Evolutionary conservation across 2,888 invertebrate genomes (phyloP).

Genomic region (Gibbula magus): DNA sequence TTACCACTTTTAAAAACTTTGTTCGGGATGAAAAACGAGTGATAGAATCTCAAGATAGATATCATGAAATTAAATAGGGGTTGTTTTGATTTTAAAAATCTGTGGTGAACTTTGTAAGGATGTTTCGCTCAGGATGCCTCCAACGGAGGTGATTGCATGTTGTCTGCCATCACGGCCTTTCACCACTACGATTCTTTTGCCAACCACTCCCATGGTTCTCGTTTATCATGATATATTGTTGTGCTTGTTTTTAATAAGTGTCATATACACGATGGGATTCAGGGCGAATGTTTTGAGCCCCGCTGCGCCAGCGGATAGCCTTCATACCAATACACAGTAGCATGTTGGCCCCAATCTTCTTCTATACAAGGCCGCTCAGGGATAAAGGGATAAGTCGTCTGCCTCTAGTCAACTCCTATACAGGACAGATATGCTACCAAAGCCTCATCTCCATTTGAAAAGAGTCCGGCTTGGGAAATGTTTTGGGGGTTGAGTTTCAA

Average conservation of each 20-base stretch:
- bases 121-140: no score
- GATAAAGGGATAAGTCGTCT: conserved; percentile 1
- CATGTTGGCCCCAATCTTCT: neutral
- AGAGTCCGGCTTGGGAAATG: conserved; percentile 10
- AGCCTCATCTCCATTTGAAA: conserved; percentile 20
- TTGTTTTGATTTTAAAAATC: no score
- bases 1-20: no score
- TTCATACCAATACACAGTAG: neutral
- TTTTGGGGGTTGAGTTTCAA: conserved; percentile 7
- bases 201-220: neutral
- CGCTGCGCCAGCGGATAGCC: neutral
- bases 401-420: neutral
- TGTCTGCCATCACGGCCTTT: no score
- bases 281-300: neutral
- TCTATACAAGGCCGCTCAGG: neutral
- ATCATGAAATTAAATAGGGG: no score
- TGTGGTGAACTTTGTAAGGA: no score
- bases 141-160: no score
- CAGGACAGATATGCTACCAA: neutral
- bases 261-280: neutral
- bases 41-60: no score
- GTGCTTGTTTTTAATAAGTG: conserved; percentile 10
- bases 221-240: conserved; percentile 2
- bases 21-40: no score
- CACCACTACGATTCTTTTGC: no score